Percentiles rank a stretch among this genome's conserved stretches.
Evolutionary conservation across 2,797 vertebrate genomes (phyloP).

Genomic region (Semotilus atromaculatus): DNA sequence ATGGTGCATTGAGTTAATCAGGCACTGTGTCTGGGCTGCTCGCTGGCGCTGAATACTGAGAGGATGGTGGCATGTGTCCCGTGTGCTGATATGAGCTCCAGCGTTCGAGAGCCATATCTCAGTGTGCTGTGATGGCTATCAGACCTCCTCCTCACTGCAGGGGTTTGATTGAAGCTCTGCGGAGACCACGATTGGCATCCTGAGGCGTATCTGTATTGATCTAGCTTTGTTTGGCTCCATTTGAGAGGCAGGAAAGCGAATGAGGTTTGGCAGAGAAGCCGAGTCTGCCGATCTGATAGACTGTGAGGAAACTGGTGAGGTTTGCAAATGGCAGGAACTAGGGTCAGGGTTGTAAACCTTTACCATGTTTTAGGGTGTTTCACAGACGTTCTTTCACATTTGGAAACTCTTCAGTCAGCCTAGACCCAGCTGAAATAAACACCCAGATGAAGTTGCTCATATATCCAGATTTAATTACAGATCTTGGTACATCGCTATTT

Average conservation of each 20-base stretch:
- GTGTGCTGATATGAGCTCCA: conserved; percentile 27
- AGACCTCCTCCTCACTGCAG: not conserved
- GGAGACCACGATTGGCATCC: conserved; percentile 6
- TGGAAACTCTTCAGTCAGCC: not conserved
- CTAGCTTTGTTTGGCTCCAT: conserved; percentile 30
- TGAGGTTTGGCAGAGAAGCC: not conserved
- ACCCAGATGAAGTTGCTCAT: too few species aligned
- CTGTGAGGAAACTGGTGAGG: conserved; percentile 17
- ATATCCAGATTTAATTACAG: too few species aligned
- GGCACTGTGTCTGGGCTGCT: conserved; percentile 20
- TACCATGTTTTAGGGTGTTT: not conserved
- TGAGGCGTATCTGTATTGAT: conserved; percentile 27
- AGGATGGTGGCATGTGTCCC: conserved; percentile 12
- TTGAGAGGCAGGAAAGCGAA: conserved; percentile 22
- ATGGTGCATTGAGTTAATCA: conserved; percentile 37
- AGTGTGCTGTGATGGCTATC: conserved; percentile 23
- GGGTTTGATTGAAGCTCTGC: conserved; percentile 2
- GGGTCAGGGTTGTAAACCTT: not conserved
- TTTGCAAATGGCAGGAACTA: not conserved
- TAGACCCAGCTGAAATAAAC: not conserved
- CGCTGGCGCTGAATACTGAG: conserved; percentile 41
- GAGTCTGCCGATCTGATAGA: conserved; percentile 7
- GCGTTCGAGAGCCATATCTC: conserved; percentile 20
- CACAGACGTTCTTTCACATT: not conserved
- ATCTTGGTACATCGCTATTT: not conserved